phyloP scores from a whole-genome alignment of 2,888 invertebrate species.

The Barypeithes pellucidus region DNA sequence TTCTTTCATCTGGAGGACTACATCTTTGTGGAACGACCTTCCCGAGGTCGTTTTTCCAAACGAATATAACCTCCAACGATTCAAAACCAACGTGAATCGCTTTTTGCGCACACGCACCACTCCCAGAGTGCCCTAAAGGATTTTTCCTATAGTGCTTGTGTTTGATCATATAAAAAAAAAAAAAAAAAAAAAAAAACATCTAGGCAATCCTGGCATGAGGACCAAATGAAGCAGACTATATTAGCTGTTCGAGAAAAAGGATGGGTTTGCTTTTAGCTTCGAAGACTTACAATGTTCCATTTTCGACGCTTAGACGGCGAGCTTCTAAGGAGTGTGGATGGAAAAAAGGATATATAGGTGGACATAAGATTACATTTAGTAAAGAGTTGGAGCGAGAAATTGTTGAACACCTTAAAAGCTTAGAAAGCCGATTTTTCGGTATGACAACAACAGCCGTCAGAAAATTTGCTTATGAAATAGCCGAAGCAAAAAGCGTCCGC shows the following conservation, averaged over 20 bases:
- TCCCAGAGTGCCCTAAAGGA: too few species aligned
- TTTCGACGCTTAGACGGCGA: conserved; percentile 23
- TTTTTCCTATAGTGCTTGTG: too few species aligned
- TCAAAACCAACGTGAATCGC: too few species aligned
- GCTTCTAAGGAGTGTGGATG: conserved; percentile 2
- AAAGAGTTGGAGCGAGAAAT: conserved; percentile 27
- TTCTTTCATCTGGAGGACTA: too few species aligned
- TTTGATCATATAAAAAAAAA: too few species aligned
- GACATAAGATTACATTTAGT: conserved; percentile 39
- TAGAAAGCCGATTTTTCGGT: conserved; percentile 41
- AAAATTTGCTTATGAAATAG: conserved; percentile 37
- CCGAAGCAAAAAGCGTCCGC: conserved; percentile 6
- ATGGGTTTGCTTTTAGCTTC: conserved; percentile 37
- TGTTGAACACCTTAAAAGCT: conserved; percentile 25
- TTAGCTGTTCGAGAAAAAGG: conserved; percentile 30
- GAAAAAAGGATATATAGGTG: conserved; percentile 35
- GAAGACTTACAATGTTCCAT: conserved; percentile 39
- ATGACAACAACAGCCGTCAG: conserved; percentile 24
- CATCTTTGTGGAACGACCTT: too few species aligned
- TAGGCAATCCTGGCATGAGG: conserved; percentile 29
- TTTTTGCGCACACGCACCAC: too few species aligned
- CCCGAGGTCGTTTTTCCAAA: too few species aligned
- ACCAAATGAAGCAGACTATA: conserved; percentile 26
- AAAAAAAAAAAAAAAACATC: conserved; percentile 33
- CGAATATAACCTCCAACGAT: too few species aligned